Conservation (phyloP, 2,113 vertebrate genomes). For the Danionella cerebrum region DNA sequence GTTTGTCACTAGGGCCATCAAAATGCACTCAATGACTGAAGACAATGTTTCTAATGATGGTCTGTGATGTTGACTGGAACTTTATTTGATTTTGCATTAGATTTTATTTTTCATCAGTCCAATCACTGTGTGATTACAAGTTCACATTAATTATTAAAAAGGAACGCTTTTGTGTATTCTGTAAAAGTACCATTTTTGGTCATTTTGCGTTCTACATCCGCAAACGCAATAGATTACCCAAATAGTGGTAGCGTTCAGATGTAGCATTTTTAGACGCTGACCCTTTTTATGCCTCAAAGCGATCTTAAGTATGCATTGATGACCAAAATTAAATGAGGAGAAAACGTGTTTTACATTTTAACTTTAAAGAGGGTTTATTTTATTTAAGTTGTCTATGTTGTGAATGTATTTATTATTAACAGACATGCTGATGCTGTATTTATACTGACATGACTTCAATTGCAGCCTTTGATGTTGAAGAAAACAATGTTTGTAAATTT, state of each 20-base stretch:
- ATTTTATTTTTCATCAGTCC: too few species aligned
- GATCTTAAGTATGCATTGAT: conserved; percentile 17
- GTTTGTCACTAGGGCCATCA: not conserved
- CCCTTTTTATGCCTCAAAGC: conserved; percentile 3
- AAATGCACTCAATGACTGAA: not conserved
- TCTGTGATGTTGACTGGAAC: too few species aligned
- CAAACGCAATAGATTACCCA: not conserved
- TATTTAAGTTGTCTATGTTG: conserved; percentile 40
- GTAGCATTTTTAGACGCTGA: not conserved
- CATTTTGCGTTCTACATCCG: not conserved
- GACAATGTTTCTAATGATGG: too few species aligned
- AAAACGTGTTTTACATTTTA: conserved; percentile 45
- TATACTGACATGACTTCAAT: conserved; percentile 44
- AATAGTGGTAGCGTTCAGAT: not conserved
- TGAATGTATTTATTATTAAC: conserved; percentile 45
- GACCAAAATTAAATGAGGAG: conserved; percentile 46
- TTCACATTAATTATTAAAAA: too few species aligned
- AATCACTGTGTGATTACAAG: too few species aligned
- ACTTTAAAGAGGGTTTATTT: conserved; percentile 43
- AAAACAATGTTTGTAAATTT: conserved; percentile 54
- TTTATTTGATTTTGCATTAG: too few species aligned
- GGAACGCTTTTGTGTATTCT: too few species aligned
- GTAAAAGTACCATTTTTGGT: not conserved
- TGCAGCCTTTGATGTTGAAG: conserved; percentile 40
- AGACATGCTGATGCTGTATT: conserved; percentile 39